Evolutionary conservation across 2,113 vertebrate species (phyloP).

Genomic region (Dendrocopos noguchii): DNA sequence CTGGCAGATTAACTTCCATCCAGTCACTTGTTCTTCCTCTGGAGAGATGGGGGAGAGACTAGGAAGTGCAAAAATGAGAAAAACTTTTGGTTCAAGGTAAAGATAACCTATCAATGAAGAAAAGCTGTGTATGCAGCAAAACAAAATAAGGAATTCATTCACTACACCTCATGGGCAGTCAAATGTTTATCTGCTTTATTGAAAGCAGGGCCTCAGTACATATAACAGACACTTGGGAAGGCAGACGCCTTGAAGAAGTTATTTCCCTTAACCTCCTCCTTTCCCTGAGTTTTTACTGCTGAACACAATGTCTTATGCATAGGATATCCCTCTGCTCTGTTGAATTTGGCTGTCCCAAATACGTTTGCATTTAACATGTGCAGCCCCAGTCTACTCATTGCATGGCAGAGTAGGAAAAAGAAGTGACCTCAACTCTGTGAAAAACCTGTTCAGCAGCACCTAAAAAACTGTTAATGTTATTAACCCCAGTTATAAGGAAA

Average conservation of each 20-base stretch:
- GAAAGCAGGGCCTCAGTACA: not conserved
- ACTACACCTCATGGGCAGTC: not conserved
- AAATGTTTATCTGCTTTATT: not conserved
- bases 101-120: not conserved
- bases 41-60: accelerated
- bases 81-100: not conserved
- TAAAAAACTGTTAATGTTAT: not conserved
- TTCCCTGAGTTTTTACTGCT: not conserved
- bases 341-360: not conserved
- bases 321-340: not conserved
- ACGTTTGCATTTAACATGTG: not conserved
- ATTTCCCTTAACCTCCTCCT: not conserved
- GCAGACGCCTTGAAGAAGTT: not conserved
- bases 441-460: not conserved
- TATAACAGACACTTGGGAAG: not conserved
- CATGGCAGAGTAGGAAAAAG: not conserved
- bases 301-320: accelerated
- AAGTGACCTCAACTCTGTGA: not conserved
- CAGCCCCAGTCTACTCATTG: not conserved
- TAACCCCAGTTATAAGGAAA: not conserved
- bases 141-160: not conserved
- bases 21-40: accelerated
- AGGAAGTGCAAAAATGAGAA: not conserved
- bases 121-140: not conserved
- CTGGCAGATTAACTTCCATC: not conserved